A percentile compares a stretch with the other conserved stretches of the same genome.
phyloP scores from a whole-genome alignment of 2,888 invertebrate species.

The Drosophila gaucha region DNA sequence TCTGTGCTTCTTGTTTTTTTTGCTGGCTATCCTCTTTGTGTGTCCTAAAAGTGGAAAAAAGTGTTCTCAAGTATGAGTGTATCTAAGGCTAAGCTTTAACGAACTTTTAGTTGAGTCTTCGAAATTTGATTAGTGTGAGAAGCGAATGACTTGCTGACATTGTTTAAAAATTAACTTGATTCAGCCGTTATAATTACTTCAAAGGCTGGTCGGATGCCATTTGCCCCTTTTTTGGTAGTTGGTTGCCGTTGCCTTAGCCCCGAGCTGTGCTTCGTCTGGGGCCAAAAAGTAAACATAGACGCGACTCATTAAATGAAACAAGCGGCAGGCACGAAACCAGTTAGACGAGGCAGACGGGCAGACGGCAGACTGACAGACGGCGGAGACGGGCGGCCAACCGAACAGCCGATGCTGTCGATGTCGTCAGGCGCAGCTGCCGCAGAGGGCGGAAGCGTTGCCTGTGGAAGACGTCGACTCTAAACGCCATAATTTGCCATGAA shows the following conservation, averaged over 20 bases:
- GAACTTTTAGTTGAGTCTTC: conserved; percentile 20
- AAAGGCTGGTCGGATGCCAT: conserved; percentile 44
- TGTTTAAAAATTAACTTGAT: conserved; percentile 77
- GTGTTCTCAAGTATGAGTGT: conserved; percentile 4
- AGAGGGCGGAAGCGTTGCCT: conserved; percentile 34
- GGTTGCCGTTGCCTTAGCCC: conserved; percentile 20
- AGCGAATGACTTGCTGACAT: conserved; percentile 56
- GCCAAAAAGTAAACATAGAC: conserved; percentile 74
- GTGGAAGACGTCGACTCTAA: conserved; percentile 45
- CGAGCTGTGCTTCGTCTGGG: conserved; percentile 58
- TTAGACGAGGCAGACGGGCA: conserved; percentile 8
- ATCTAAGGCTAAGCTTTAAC: conserved; percentile 14
- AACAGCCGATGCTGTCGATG: conserved; percentile 38
- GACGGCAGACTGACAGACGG: too few relatives aligned
- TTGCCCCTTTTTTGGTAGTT: conserved; percentile 33
- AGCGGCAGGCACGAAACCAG: conserved; percentile 50
- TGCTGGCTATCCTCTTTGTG: neutral
- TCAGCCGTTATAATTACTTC: conserved; percentile 76
- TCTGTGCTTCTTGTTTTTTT: neutral
- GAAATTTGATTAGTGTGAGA: conserved; percentile 66
- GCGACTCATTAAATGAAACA: conserved; percentile 77
- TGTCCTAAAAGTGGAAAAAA: neutral
- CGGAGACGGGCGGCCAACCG: conserved; percentile 27
- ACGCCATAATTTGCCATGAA: conserved; percentile 78
- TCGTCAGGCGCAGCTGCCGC: conserved; percentile 35